Conservation (phyloP, 2,797 vertebrate genomes). For the Gila robusta region DNA sequence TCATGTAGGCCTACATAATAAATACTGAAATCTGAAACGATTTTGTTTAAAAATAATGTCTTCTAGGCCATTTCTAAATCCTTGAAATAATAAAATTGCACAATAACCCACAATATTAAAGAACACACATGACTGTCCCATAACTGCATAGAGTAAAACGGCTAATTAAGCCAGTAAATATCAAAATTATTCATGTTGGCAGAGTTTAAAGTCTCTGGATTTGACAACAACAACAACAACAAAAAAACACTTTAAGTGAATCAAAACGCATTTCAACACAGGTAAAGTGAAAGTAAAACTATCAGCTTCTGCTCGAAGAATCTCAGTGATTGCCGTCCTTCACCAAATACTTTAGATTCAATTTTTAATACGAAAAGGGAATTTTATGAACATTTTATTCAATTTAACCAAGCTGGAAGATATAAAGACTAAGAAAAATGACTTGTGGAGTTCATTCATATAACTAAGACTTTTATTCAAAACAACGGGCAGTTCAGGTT, state of each 20-base stretch:
- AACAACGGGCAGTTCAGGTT: not conserved
- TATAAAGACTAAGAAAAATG: fast-evolving
- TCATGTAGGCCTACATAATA: no score
- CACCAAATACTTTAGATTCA: not conserved
- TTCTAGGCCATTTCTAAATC: not conserved
- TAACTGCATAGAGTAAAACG: not conserved
- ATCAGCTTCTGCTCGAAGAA: not conserved
- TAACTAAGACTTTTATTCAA: not conserved
- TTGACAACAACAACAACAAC: no score
- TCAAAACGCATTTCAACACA: not conserved
- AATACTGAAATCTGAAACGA: not conserved
- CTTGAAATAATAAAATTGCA: not conserved
- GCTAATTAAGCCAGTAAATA: not conserved
- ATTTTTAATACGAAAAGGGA: not conserved
- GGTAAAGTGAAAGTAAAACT: slow-evolving; percentile 35
- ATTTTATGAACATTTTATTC: not conserved
- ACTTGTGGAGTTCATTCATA: no score
- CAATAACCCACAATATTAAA: not conserved
- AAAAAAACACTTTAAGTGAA: fast-evolving
- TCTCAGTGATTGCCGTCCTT: not conserved
- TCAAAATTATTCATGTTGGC: not conserved
- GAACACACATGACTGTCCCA: not conserved
- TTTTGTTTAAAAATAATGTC: not conserved
- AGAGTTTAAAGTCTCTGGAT: not conserved
- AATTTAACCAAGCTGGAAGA: not conserved